Conservation (phyloP, 1,140 invertebrate species). For the Papilio dardanus region DNA sequence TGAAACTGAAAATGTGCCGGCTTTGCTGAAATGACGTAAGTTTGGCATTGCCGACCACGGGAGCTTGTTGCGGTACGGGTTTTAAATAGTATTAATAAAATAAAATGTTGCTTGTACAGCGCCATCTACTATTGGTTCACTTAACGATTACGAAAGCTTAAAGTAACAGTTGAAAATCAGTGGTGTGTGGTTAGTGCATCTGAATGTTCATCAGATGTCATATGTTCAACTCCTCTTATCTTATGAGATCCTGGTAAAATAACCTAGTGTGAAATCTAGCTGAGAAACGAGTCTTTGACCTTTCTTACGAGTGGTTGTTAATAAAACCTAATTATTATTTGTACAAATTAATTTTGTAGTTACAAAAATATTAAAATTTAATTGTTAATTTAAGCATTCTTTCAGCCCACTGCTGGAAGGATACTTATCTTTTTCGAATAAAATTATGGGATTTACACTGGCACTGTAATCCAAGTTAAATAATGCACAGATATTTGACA, state of each 20-base stretch:
- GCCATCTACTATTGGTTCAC: not conserved
- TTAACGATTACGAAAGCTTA: not conserved
- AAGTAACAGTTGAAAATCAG: too few relatives aligned
- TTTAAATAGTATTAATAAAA: not conserved
- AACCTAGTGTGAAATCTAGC: conserved; percentile 9
- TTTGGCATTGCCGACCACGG: too few relatives aligned
- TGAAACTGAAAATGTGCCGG: too few relatives aligned
- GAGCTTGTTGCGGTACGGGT: not conserved
- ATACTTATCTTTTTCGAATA: not conserved
- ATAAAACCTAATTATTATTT: too few relatives aligned
- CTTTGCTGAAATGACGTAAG: too few relatives aligned
- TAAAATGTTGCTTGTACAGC: not conserved
- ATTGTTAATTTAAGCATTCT: too few relatives aligned
- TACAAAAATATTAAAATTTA: too few relatives aligned
- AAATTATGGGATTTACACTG: not conserved
- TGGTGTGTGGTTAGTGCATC: not conserved
- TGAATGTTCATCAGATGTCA: not conserved
- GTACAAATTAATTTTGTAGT: too few relatives aligned
- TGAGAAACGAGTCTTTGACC: not conserved
- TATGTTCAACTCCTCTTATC: not conserved
- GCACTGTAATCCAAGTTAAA: not conserved
- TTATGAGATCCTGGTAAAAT: not conserved
- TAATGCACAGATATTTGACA: not conserved
- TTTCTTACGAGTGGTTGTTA: too few relatives aligned
- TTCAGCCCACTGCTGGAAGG: too few relatives aligned